phyloP scores from a whole-genome alignment of 2,888 invertebrate genomes.

The Orgyia antiqua region DNA sequence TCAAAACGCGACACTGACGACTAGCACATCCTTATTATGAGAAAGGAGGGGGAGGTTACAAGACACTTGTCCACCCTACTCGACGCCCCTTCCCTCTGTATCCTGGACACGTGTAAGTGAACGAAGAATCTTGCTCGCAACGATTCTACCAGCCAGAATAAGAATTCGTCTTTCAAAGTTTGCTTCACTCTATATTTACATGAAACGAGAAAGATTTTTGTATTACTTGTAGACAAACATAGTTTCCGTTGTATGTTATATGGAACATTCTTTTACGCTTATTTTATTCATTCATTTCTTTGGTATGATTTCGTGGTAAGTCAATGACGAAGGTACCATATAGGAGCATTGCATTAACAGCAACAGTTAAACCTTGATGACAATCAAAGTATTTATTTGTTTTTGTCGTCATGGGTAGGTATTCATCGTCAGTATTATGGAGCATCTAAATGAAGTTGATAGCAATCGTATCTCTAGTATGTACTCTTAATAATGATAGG shows the following conservation, averaged over 20 bases:
- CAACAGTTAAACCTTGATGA: too few relatives aligned
- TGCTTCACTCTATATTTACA: slow-evolving; percentile 64
- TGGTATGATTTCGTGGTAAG: too few relatives aligned
- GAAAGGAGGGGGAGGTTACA: slow-evolving; percentile 11
- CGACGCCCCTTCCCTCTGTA: slow-evolving; percentile 34
- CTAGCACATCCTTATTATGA: slow-evolving; percentile 54
- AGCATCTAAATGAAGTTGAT: too few relatives aligned
- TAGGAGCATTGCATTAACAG: too few relatives aligned
- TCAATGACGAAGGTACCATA: too few relatives aligned
- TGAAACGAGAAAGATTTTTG: slow-evolving; percentile 54
- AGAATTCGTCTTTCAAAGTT: slow-evolving; percentile 58
- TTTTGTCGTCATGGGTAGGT: too few relatives aligned
- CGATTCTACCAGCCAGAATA: slow-evolving; percentile 38
- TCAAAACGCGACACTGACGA: slow-evolving; percentile 36
- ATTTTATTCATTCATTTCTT: too few relatives aligned
- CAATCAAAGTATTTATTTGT: too few relatives aligned
- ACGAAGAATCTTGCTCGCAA: slow-evolving; percentile 49
- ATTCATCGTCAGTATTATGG: too few relatives aligned
- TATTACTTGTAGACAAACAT: slow-evolving; percentile 47
- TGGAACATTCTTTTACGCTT: slow-evolving; percentile 25
- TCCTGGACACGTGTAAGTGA: slow-evolving; percentile 58
- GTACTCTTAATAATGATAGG: too few relatives aligned
- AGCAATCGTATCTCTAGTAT: too few relatives aligned
- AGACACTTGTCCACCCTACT: slow-evolving; percentile 51
- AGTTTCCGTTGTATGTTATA: slow-evolving; percentile 35